A percentile compares a stretch with the other conserved stretches of the same genome.
phyloP scores from a whole-genome alignment of 2,797 vertebrate species.

The Ceryle rudis region DNA sequence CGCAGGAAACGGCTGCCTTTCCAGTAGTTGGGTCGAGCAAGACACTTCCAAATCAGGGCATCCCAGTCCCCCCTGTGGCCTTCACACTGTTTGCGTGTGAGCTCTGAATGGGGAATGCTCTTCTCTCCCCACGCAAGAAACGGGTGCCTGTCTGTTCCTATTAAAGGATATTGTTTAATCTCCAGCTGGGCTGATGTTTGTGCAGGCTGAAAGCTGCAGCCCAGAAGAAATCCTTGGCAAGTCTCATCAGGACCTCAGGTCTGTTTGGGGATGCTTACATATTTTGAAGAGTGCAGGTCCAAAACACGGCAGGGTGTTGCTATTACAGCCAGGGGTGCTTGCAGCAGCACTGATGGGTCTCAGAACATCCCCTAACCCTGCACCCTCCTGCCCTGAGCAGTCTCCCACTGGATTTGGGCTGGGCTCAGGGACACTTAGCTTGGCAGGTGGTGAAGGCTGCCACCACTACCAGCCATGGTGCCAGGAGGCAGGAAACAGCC shows the following conservation, averaged over 20 bases:
- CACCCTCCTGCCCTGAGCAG: not conserved
- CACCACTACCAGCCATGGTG: not conserved
- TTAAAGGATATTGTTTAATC: conserved; percentile 49
- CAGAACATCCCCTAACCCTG: not conserved
- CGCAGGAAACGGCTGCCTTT: not conserved
- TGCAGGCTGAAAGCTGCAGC: not conserved
- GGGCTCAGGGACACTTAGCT: not conserved
- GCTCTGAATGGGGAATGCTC: not conserved
- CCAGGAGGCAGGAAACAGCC: not conserved
- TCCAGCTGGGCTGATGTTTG: not conserved
- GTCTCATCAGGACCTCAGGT: not conserved
- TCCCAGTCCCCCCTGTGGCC: not conserved
- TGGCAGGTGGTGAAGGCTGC: not conserved
- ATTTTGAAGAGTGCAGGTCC: not conserved
- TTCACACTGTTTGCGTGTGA: rapidly evolving
- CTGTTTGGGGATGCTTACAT: not conserved
- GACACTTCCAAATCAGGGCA: conserved; percentile 64
- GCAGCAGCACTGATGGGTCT: not conserved
- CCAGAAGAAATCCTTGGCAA: not conserved
- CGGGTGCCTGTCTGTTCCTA: not conserved
- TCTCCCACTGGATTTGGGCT: not conserved
- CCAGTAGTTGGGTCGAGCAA: not conserved
- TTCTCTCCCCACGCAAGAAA: rapidly evolving
- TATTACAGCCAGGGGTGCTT: not conserved
- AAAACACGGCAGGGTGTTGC: not conserved